Evolutionary conservation across 2,113 vertebrate genomes (phyloP), one percentile per base, ranked within the genome.

Genomic region (Hydropotes inermis): DNA sequence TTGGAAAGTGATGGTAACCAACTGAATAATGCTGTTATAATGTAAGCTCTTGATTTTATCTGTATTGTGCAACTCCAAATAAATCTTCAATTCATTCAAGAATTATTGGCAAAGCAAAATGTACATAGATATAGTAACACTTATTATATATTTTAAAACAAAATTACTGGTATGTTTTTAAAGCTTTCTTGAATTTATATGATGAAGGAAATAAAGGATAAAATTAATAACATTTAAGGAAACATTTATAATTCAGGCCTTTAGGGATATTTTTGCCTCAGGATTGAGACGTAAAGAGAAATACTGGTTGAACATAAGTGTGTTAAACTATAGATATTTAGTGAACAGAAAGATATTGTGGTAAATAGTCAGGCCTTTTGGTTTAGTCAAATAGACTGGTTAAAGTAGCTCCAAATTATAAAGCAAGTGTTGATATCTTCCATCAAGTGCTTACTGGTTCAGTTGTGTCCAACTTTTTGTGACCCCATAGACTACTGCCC

Each of bases 321-420:
- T 45, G 17, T 61, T 82, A 39, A 52, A 27, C 5, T 47, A 4
- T 25, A 52, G 0, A 3, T 78, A 58, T 43, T 81, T 43, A 50
- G 16, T 45, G 70, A 84, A 28, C 13, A 88, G n/a, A 89, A 43
- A 0, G 81, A 28, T 39, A 19, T 61, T 64, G 11, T 47, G 39
- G 58, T 67, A 87, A 91, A 64, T n/a, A 57, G 11, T 52, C 23
- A 54, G 10, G 30, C 2, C 12, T 98, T 98, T 58, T 94, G 87
- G 91, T 96, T 98, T 97, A 95, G 2, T 60, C 97, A 27, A 70
- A 17, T 70, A 88, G 93, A 91, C 58, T 98, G 64, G 91, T 97
- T 97, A 61, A 96, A 96, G 97, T 81, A 92, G 57, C 95, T 97
- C 43, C 91, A 96, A 92, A 94, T 95, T 91, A 60, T 81, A 61